Percentiles rank a stretch among this genome's conserved stretches.
phyloP scores from a whole-genome alignment of 2,888 invertebrate species.

The Oscheius onirici region DNA sequence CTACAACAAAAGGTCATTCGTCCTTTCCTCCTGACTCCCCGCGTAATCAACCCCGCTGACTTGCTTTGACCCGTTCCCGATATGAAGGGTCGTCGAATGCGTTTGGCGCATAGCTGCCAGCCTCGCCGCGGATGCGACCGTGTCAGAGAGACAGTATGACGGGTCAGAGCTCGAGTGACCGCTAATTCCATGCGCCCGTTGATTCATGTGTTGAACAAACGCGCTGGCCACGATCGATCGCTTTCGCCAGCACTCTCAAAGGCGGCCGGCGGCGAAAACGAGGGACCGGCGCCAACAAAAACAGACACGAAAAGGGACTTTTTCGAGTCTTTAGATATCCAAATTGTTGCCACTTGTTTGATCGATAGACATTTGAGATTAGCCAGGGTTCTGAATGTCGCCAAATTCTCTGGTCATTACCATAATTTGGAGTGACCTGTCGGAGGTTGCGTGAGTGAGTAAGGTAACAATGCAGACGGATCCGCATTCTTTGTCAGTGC shows the following conservation, averaged over 20 bases:
- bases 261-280: constrained; percentile 24
- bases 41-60: not conserved
- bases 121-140: too few species aligned
- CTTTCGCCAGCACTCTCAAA: constrained; percentile 27
- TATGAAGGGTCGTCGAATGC: too few species aligned
- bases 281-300: constrained; percentile 29
- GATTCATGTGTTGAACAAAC: constrained; percentile 33
- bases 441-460: too few species aligned
- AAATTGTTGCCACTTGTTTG: too few species aligned
- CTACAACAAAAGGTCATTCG: not conserved
- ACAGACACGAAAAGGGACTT: constrained; percentile 7
- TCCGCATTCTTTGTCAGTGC: too few species aligned
- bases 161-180: constrained; percentile 21
- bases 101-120: too few species aligned
- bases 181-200: constrained; percentile 32
- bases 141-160: constrained; percentile 2
- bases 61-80: not conserved
- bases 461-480: too few species aligned
- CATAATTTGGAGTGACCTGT: too few species aligned
- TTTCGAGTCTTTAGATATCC: too few species aligned
- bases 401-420: too few species aligned
- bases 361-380: too few species aligned
- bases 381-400: too few species aligned
- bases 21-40: not conserved
- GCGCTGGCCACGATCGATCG: constrained; percentile 25